Evolutionary conservation across 2,888 invertebrate genomes (phyloP), one percentile per base, ranked within the genome.

Genomic region (Hermodice carunculata): DNA sequence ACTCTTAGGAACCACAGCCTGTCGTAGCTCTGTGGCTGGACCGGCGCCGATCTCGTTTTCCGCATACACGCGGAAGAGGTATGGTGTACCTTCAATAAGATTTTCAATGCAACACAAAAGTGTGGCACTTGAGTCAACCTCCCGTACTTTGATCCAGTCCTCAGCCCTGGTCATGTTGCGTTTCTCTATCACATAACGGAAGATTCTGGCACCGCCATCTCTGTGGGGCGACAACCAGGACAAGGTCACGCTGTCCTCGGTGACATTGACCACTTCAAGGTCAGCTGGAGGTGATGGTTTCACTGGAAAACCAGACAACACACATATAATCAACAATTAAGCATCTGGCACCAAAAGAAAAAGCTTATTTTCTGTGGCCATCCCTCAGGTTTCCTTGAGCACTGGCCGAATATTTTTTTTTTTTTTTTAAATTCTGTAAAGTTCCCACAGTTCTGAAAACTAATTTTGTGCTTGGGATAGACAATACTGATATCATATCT

Each of bases 81-180:
- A 76, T 2, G 70, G 43, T 31, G 46, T 56, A 22, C 71, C 72
- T 28, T 69, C 73, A n/a, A 48, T 57, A 17, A 76, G 70, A 19
- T 61, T 51, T 37, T 73, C 73, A 1, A 74, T 58, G 34, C 51
- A 48, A 26, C 64, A 66, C 14, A 72, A 61, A 14, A 74, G 67
- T 49, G 59, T 63, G 29, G 67, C 68, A 43, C 66, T 59, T 22
- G 73, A 66, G 56, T 73, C 71, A 22, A 73, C 61, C 40, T 63
- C 64, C 58, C 69, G 67, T 46, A 69, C 71, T 40, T 44, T 43
- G 32, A 63, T 44, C 74, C 74, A 74, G 24, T 91, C 90, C 72
- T 90, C 90, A 56, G 92, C 90, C 11, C 61, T 48, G 14, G 64
- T 37, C 28, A 60, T 40, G 70, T 93, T 90, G 37, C 77, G 78